These are phyloP conservation scores for Andrena trimmerana DNA, from an alignment of 2,888 invertebrate species.

Conservation along the genomic window DNA sequence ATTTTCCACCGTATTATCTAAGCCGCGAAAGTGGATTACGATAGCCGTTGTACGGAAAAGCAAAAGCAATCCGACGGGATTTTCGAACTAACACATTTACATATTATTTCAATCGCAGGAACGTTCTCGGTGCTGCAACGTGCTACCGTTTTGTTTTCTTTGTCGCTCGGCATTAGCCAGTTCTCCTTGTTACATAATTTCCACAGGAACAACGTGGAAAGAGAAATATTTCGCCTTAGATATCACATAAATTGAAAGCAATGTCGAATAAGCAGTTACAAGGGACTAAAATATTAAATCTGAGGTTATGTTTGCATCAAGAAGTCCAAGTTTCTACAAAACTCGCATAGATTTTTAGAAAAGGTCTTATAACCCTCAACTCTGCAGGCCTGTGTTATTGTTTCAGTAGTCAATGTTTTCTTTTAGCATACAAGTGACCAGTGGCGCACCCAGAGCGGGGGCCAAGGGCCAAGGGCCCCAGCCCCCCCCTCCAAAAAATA, in stretches of 20 bases:
- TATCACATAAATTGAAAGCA: neutral
- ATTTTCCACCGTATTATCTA: conserved; percentile 34
- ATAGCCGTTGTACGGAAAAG: neutral
- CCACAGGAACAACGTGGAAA: neutral
- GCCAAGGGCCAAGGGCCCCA: too few species aligned
- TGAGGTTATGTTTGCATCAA: too few species aligned
- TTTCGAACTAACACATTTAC: conserved; percentile 24
- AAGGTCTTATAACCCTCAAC: too few species aligned
- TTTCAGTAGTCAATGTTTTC: too few species aligned
- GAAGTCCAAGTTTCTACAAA: too few species aligned
- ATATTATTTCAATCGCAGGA: neutral
- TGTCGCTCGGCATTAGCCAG: neutral
- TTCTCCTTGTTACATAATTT: conserved; percentile 8
- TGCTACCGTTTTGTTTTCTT: neutral
- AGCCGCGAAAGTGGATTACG: conserved; percentile 15
- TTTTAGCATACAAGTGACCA: too few species aligned
- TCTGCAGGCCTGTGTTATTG: too few species aligned
- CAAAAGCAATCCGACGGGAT: neutral
- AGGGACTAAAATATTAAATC: too few species aligned
- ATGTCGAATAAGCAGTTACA: neutral
- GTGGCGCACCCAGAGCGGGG: too few species aligned
- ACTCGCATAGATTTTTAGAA: too few species aligned
- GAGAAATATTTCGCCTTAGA: neutral
- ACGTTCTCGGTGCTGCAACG: neutral
- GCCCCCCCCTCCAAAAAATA: too few species aligned